These are phyloP conservation scores for Ageneiosus marmoratus DNA, from an alignment of 2,113 vertebrate species.

Conservation along the genomic window DNA sequence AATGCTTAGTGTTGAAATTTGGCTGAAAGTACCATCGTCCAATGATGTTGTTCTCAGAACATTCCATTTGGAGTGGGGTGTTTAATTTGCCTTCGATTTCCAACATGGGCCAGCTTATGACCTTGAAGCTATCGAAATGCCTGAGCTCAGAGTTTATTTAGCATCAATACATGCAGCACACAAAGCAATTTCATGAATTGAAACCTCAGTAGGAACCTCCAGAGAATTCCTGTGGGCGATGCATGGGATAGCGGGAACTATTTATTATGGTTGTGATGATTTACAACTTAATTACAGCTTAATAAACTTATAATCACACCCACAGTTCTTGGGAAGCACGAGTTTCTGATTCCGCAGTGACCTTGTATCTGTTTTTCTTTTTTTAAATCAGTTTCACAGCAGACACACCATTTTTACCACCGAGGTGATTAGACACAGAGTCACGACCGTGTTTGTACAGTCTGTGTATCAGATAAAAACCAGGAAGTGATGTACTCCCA, in stretches of 20 bases:
- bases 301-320: not conserved
- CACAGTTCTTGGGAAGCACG: not conserved
- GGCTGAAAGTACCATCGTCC: not conserved
- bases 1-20: not conserved
- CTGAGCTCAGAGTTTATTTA: not conserved
- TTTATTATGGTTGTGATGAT: not conserved
- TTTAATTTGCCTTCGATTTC: not conserved
- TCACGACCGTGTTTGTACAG: not conserved
- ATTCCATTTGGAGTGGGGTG: not conserved
- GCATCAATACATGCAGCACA: not conserved
- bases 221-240: not conserved
- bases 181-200: not conserved
- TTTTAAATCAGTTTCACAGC: not conserved
- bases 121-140: not conserved
- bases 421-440: not conserved
- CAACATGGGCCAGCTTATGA: not conserved
- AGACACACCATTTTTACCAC: not conserved
- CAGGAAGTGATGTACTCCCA: not conserved
- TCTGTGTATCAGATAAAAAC: not conserved
- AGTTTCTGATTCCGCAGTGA: not conserved
- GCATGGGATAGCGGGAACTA: no score
- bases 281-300: not conserved
- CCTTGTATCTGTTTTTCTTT: not conserved
- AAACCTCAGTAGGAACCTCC: not conserved
- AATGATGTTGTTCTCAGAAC: not conserved